These are phyloP conservation scores for Hypsopygia costalis DNA, from an alignment of 2,888 invertebrate genomes.

Conservation along the genomic window DNA sequence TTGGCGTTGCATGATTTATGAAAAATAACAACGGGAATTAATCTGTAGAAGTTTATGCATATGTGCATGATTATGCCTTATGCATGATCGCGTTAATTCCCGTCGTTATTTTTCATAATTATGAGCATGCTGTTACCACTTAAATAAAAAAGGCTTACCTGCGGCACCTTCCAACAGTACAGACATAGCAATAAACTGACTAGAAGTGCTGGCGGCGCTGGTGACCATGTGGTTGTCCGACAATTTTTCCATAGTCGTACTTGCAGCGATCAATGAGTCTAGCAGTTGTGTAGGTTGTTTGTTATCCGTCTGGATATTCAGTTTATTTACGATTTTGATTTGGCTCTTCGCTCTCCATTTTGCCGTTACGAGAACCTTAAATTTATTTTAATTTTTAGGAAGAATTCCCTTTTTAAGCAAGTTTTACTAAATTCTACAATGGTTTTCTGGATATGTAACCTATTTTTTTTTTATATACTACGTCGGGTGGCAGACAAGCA, in stretches of 20 bases:
- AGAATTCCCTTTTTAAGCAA: too few species aligned
- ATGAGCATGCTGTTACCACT: too few species aligned
- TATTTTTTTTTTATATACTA: too few species aligned
- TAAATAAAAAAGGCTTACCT: background rate
- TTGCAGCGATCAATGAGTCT: slow-evolving; percentile 38
- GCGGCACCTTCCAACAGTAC: slow-evolving; percentile 62
- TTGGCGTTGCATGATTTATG: too few species aligned
- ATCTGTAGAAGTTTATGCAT: too few species aligned
- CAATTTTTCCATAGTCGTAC: slow-evolving; percentile 33
- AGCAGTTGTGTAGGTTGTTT: slow-evolving; percentile 40
- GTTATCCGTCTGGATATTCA: slow-evolving; percentile 42
- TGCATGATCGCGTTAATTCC: too few species aligned
- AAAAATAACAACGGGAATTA: too few species aligned
- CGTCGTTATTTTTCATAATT: too few species aligned
- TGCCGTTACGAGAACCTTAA: slow-evolving; percentile 43
- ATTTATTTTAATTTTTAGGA: slow-evolving; percentile 14
- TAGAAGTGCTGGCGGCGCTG: slow-evolving; percentile 69
- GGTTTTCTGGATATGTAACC: too few species aligned
- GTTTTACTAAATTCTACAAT: too few species aligned
- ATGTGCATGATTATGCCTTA: too few species aligned
- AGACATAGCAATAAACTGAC: slow-evolving; percentile 78
- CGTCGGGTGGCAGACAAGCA: too few species aligned
- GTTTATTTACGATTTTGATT: slow-evolving; percentile 36
- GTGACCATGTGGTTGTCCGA: slow-evolving; percentile 59
- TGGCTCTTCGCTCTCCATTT: slow-evolving; percentile 42